These are phyloP conservation scores for Leptodactylus fuscus DNA, from an alignment of 2,113 vertebrate species.

Conservation along the genomic window DNA sequence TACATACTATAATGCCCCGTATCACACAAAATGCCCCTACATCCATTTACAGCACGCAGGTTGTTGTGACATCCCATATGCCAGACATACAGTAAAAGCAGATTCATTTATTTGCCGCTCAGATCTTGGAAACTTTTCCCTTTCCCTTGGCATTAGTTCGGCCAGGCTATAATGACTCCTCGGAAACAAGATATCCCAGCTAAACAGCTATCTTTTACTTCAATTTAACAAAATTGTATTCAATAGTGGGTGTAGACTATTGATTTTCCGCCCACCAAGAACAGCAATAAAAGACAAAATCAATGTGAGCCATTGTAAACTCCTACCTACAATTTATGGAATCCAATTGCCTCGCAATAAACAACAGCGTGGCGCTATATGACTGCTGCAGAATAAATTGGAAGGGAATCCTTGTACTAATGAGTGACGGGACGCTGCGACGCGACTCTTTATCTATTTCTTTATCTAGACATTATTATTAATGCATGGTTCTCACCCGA, in stretches of 20 bases:
- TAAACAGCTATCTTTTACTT: constrained; percentile 57
- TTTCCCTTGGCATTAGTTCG: constrained; percentile 41
- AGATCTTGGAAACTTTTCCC: constrained; percentile 9
- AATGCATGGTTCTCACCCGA: too few species aligned
- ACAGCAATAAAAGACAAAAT: constrained; percentile 64
- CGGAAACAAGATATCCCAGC: constrained; percentile 54
- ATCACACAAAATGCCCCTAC: too few species aligned
- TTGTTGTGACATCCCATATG: neutral
- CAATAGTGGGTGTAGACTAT: constrained; percentile 62
- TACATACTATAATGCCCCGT: too few species aligned
- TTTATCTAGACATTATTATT: neutral
- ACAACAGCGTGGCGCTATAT: constrained; percentile 10
- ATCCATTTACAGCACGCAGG: neutral
- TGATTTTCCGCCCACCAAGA: constrained; percentile 67
- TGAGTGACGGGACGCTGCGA: constrained; percentile 15
- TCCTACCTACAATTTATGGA: constrained; percentile 49
- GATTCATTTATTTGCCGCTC: constrained; percentile 7
- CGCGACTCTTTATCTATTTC: neutral
- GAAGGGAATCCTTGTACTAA: constrained; percentile 35
- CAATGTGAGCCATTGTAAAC: constrained; percentile 59
- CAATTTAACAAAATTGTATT: constrained; percentile 61
- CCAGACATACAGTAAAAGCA: neutral
- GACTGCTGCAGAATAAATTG: constrained; percentile 25
- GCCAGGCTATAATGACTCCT: constrained; percentile 42
- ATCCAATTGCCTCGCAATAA: constrained; percentile 59